Evolutionary conservation across 2,888 invertebrate species (phyloP).

Genomic region (Melanostoma mellinum): DNA sequence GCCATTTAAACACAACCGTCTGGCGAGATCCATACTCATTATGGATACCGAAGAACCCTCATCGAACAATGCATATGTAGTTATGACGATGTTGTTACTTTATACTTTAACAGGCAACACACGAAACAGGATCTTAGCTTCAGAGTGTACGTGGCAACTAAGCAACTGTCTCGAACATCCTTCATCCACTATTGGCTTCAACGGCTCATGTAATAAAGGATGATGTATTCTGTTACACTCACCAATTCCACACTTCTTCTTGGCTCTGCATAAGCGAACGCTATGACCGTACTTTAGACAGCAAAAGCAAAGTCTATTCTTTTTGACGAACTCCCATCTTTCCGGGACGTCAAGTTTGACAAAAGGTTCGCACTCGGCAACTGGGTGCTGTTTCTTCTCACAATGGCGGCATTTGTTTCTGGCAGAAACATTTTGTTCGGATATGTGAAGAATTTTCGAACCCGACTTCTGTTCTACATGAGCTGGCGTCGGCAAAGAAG

Average conservation of each 20-base stretch:
- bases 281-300: constrained; percentile 42
- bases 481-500: constrained; percentile 3
- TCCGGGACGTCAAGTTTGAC: constrained; percentile 17
- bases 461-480: neutral
- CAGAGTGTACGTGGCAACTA: constrained; percentile 17
- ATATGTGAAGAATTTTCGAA: constrained; percentile 4
- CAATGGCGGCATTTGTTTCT: constrained; percentile 37
- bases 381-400: constrained; percentile 36
- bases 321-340: constrained; percentile 47
- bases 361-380: constrained; percentile 29
- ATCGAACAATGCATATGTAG: constrained; percentile 53
- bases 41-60: constrained; percentile 56
- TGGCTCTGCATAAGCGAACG: constrained; percentile 21
- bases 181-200: neutral
- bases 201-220: constrained; percentile 32
- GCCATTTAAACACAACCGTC: neutral
- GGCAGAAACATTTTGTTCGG: constrained; percentile 12
- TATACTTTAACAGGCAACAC: constrained; percentile 52
- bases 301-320: constrained; percentile 37
- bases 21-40: constrained; percentile 29
- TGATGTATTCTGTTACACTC: constrained; percentile 48
- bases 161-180: constrained; percentile 10
- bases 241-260: constrained; percentile 39
- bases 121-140: constrained; percentile 43
- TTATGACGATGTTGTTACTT: constrained; percentile 21